A percentile compares a stretch with the other conserved stretches of the same genome.
Conservation (phyloP, 2,113 vertebrate species). For the Spilogale gracilis region DNA sequence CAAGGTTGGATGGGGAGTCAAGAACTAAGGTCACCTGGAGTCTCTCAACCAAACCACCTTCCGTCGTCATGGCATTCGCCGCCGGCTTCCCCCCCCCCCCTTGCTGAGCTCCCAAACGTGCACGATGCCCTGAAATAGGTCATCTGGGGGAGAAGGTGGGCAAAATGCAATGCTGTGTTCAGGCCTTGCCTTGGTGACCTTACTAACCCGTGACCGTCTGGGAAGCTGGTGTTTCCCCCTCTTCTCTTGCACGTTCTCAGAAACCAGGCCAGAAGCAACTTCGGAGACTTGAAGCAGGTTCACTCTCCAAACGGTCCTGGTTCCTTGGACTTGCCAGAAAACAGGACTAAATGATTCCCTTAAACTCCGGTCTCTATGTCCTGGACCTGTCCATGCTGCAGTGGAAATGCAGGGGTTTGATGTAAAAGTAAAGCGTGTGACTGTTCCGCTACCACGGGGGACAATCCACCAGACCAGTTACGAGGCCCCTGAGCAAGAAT, state of each 20-base stretch:
- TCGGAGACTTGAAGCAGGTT: neutral
- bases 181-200: neutral
- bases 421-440: neutral
- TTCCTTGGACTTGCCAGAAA: neutral
- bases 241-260: neutral
- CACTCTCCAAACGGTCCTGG: neutral
- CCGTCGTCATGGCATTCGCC: neutral
- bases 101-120: neutral
- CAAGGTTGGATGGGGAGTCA: neutral
- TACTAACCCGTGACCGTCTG: neutral
- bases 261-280: neutral
- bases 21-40: neutral
- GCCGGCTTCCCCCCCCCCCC: neutral
- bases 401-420: neutral
- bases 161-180: neutral
- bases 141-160: neutral
- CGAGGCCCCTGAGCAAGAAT: neutral
- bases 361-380: neutral
- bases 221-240: neutral
- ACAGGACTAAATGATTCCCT: neutral
- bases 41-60: neutral
- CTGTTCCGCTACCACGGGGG: neutral
- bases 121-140: neutral
- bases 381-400: neutral
- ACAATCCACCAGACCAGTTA: neutral